Base-by-base conservation (phyloP, 2,797 vertebrate species). In the Schizopygopsis pylzovi region DNA sequence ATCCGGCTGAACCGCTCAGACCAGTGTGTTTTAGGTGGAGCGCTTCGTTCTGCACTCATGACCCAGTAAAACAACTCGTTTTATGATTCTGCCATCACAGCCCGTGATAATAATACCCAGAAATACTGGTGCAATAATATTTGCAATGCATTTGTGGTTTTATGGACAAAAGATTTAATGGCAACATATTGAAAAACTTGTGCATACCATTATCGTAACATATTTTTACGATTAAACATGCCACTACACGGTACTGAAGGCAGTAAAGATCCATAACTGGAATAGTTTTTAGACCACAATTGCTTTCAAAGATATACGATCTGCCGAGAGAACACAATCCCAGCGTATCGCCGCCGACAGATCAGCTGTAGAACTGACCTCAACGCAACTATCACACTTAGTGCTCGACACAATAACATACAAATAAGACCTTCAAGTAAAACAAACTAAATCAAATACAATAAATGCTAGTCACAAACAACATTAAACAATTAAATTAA, bases 21-120 rank as follows among this genome's bases (percentile, higher is more conserved):
- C 43, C 1, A 10, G 13, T 47, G 41, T 8, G 59, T 63, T 28
- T 63, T 13, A 63, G 59, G n/a, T 28, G 61, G 61, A 63, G 61
- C 3, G 8, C 2, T 56, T 22, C 1, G 8, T 28, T 63, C 12
- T 63, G n/a, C 25, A 28, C 12, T 59, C 8, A 9, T 63, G n/a
- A 63, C n/a, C 59, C n/a, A 84, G 82, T 81, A 70, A 81, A 84
- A 84, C 47, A 8, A 20, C 4, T n/a, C 25, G 41, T 77, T 84
- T 87, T 81, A 84, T 41, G 71, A 49, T 41, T 43, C 84, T 81
- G 77, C 63, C 54, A 18, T 77, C 39, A n/a, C 22, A 65, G 41
- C 68, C 43, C 65, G 41, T 39, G 63, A 77, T 33, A 43, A 87
- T 63, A 41, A 78, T 76, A 81, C 78, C 49, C 65, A 84, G 47